Evolutionary conservation across 2,797 vertebrate species (phyloP).

Genomic region (Enteromius argenteus): DNA sequence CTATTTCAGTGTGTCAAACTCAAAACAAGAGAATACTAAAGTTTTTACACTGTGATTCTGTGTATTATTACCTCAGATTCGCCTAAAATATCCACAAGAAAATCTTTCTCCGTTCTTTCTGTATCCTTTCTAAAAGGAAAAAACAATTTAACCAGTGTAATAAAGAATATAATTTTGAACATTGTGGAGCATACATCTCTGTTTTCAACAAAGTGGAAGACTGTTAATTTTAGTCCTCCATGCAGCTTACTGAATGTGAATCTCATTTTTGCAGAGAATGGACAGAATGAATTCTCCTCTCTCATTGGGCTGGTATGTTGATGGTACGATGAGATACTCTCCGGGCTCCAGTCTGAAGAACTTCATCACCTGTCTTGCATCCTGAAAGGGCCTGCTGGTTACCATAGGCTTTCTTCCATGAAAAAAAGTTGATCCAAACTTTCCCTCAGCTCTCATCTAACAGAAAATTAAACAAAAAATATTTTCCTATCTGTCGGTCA

Average conservation of each 20-base stretch:
- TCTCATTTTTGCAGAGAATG: conserved; percentile 63
- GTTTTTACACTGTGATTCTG: not conserved
- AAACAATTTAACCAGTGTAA: not conserved
- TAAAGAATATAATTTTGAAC: not conserved
- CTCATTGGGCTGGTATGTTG: conserved; percentile 52
- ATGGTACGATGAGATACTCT: conserved; percentile 69
- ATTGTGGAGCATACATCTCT: not conserved
- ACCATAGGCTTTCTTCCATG: conserved; percentile 30
- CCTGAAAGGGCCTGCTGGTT: not conserved
- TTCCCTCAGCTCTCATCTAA: conserved; percentile 31
- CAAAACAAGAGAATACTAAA: not conserved
- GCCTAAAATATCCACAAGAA: conserved; percentile 23
- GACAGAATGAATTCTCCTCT: conserved; percentile 64
- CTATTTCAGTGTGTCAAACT: not conserved
- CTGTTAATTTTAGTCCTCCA: not conserved
- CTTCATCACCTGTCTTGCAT: conserved; percentile 53
- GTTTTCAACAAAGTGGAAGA: not conserved
- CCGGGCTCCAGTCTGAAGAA: conserved; percentile 64
- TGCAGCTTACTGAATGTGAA: conserved; percentile 57
- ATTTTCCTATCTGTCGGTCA: not conserved
- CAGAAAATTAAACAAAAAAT: not conserved
- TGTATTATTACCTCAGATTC: conserved; percentile 15
- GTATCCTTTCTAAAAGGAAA: conserved; percentile 23
- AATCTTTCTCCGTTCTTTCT: conserved; percentile 16
- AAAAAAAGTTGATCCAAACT: conserved; percentile 58